Evolutionary conservation across 30 jellyfish, hydroid and myxozoan genomes (phyloP), one percentile per base, ranked within the genome.

Genomic region (Hydractinia symbiolongicarpus): DNA sequence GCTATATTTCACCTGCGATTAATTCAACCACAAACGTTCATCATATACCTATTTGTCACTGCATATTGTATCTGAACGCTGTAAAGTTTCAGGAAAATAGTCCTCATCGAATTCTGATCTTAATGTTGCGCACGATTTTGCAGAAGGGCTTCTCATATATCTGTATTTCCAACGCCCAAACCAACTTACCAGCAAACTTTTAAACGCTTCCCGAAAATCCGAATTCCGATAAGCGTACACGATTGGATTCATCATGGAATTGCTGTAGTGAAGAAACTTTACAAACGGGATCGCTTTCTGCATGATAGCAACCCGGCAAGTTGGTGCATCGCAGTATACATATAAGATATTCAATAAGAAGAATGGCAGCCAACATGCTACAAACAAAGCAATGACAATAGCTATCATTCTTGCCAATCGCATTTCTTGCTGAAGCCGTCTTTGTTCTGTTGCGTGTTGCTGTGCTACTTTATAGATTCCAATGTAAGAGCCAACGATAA

Each of bases 331-430:
- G 57, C 95, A 87, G 66, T 82, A 87, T 44, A 71, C 82, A 77
- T 76, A 64, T 19, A 88, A 81, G 50, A 88, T 82, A 68, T 88
- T 88, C n/a, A 88, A 53, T 40, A 88, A 57, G 79, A 88, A 88
- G 75, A 88, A 88, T 11, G 96, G 96, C 17, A 83, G 72, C 96
- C 96, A 88, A 58, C 96, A 88, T n/a, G 78, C 80, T 55, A 88
- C 50, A 83, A 88, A 88, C n/a, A 88, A 81, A 30, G 82, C 73
- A 17, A 88, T 88, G 6, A 88, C 96, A 53, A 88, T 82, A 55
- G 93, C 96, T 49, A 88, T 88, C 93, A 83, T 88, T 20, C 80
- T 84, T 57, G 96, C 96, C 60, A 88, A 53, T 76, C 89, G 88
- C 89, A 88, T 76, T 78, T 88, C 96, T 61, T 83, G 92, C 80